These are phyloP conservation scores for Triplophysa siluroides DNA, from an alignment of 2,113 vertebrate genomes.

Conservation along the genomic window DNA sequence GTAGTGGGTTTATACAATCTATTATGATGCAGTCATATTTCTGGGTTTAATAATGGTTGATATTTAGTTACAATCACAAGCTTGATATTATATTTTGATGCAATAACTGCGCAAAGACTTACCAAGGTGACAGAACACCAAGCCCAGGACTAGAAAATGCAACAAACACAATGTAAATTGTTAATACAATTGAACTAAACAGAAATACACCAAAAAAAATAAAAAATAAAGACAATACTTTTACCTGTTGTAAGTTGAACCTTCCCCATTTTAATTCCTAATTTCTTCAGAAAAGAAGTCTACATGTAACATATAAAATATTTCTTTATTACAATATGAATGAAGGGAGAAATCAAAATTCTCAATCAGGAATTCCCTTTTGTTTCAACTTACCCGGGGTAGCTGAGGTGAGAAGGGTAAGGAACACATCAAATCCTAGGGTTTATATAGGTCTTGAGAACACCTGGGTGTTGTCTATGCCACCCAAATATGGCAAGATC, in stretches of 20 bases:
- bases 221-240: not conserved
- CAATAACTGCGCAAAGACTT: conserved; percentile 46
- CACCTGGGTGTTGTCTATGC: not conserved
- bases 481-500: not conserved
- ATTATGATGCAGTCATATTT: not conserved
- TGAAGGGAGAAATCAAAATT: not conserved
- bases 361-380: not conserved
- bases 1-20: not conserved
- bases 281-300: not conserved
- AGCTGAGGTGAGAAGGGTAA: not conserved
- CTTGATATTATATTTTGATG: not conserved
- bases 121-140: conserved; percentile 74
- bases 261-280: conserved; percentile 36
- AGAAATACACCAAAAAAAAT: not conserved
- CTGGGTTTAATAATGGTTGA: not conserved
- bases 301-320: not conserved
- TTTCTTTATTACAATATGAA: too few species aligned
- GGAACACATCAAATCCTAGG: not conserved
- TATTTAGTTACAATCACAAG: not conserved
- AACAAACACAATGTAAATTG: not conserved
- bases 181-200: not conserved
- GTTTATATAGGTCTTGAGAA: conserved; percentile 43
- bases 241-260: conserved; percentile 50
- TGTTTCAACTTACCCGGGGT: conserved; percentile 11
- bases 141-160: conserved; percentile 65